These are phyloP conservation scores for Pyxicephalus adspersus DNA, from an alignment of 2,113 vertebrate genomes.

Conservation along the genomic window DNA sequence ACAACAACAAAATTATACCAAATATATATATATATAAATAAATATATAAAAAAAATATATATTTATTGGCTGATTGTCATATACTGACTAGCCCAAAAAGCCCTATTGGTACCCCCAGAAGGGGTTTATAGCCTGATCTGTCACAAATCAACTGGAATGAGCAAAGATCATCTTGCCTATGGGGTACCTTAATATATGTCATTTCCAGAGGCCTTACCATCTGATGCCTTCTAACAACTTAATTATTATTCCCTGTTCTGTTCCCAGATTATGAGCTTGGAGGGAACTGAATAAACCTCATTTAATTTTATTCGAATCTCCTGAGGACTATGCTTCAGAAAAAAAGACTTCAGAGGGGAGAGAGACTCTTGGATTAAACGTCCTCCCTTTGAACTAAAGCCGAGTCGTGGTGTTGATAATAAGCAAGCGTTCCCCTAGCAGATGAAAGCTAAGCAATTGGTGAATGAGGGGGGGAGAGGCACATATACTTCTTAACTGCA, in stretches of 20 bases:
- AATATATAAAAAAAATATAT: no score
- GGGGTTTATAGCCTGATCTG: no score
- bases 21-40: no score
- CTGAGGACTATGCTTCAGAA: constrained; percentile 47
- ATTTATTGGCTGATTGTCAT: no score
- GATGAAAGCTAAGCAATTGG: constrained; percentile 47
- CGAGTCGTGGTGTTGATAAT: constrained; percentile 50
- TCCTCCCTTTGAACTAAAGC: constrained; percentile 56
- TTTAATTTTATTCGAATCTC: constrained; percentile 50
- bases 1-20: no score
- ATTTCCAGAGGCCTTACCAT: constrained; percentile 8
- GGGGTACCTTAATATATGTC: not conserved
- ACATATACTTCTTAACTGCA: not conserved
- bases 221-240: constrained; percentile 47
- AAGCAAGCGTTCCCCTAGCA: constrained; percentile 46
- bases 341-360: constrained; percentile 51
- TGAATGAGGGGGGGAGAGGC: constrained; percentile 6
- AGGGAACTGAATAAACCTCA: constrained; percentile 52
- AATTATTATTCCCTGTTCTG: constrained; percentile 49
- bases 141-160: no score
- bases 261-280: constrained; percentile 49
- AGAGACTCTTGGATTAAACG: constrained; percentile 52
- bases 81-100: no score
- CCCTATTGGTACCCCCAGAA: no score
- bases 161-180: no score